Evolutionary conservation across 2,888 invertebrate species (phyloP).

Genomic region (Lymantria monacha): DNA sequence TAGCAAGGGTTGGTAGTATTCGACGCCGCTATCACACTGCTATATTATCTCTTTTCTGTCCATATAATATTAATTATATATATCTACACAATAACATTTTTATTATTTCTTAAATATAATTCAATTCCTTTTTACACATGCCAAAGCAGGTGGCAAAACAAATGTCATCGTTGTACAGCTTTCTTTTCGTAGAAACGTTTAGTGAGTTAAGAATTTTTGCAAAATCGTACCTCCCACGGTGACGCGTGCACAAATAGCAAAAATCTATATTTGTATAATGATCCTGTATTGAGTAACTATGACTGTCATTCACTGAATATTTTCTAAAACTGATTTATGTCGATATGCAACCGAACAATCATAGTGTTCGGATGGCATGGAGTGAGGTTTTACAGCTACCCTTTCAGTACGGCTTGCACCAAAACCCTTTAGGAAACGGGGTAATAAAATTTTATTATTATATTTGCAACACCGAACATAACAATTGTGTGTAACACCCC

Average conservation of each 20-base stretch:
- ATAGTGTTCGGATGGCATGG: slow-evolving; percentile 62
- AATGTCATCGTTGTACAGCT: slow-evolving; percentile 55
- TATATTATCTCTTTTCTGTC: no score
- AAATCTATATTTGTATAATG: slow-evolving; percentile 82
- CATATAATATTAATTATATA: no score
- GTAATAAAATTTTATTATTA: slow-evolving; percentile 80
- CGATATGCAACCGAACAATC: slow-evolving; percentile 76
- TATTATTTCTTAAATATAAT: slow-evolving; percentile 1
- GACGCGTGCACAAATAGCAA: slow-evolving; percentile 74
- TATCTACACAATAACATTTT: no score
- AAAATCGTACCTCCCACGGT: slow-evolving; percentile 73
- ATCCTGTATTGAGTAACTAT: slow-evolving; percentile 74
- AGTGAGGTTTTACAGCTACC: slow-evolving; percentile 66
- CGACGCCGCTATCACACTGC: no score
- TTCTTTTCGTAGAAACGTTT: slow-evolving; percentile 71
- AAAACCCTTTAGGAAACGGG: slow-evolving; percentile 78
- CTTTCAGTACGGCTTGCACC: slow-evolving; percentile 64
- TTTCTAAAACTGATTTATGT: slow-evolving; percentile 76
- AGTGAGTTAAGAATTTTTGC: slow-evolving; percentile 51
- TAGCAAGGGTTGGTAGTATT: no score
- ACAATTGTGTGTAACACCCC: slow-evolving; percentile 67
- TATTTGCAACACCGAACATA: slow-evolving; percentile 73
- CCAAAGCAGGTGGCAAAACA: slow-evolving; percentile 58
- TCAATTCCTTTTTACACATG: slow-evolving; percentile 20
- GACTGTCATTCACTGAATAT: slow-evolving; percentile 58